Evolutionary conservation across 2,797 vertebrate genomes (phyloP), one percentile per base, ranked within the genome.

Genomic region (Manis javanica): DNA sequence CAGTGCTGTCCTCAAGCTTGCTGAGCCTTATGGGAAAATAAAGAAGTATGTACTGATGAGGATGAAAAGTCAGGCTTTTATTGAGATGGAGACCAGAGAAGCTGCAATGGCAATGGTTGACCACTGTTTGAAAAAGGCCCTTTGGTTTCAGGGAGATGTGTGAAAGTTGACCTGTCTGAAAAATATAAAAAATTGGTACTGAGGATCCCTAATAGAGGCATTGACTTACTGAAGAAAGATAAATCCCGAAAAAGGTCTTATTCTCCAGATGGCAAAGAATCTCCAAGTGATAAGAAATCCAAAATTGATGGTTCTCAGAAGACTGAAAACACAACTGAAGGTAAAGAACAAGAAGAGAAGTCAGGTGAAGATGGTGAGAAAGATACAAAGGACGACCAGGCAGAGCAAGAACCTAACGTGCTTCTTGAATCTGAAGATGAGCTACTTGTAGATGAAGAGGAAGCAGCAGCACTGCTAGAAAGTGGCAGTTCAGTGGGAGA

Each of bases 61-160:
- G 66, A 99, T 99, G 98, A 98, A 98, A 68, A 99, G 98, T 97
- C 99, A 99, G 99, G 99, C 99, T 1, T 99, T 99, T 91, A 98
- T 99, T 96, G 99, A 99, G 98, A 99, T 99, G 99, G 99, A 99
- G 59, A 99, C 99, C 8, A 98, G 99, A 46, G 99, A 99, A 96
- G 99, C 99, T 93, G 99, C 99, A 11, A 98, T 99, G 98, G 99
- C 99, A 98, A 98, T 99, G 99, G 99, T 99, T 55, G 99, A 99
- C 86, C 99, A 99, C 72, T 99, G 99, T 98, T 99, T 98, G 79
- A 98, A 99, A 96, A 99, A 99, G 98, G 99, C 99, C 0, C 99
- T 99, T 87, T 99, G 98, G 98, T 99, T 99, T 98, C 99, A 98
- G 31, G 99, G 34, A 98, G 99, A 95, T 98, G 98, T 66, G 98